Conservation (phyloP, 2,797 vertebrate species). For the Notolepis coatsorum region DNA sequence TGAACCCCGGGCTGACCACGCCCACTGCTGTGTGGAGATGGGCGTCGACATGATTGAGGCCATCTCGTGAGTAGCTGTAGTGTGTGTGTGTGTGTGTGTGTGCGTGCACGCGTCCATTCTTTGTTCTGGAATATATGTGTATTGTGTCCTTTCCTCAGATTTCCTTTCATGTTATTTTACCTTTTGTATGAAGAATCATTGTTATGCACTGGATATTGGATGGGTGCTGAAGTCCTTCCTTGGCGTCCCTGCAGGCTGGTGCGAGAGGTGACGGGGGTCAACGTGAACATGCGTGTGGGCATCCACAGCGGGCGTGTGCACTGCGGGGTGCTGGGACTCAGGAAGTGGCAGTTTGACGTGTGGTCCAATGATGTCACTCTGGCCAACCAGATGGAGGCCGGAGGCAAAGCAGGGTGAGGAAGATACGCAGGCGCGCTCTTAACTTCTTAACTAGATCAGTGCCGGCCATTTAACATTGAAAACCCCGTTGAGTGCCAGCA, state of each 20-base stretch:
- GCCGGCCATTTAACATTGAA: too few species aligned
- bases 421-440: background rate
- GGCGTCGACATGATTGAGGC: conserved; percentile 98
- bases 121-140: background rate
- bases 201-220: too few species aligned
- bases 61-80: conserved; percentile 88
- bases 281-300: conserved; percentile 98
- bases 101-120: background rate
- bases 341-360: conserved; percentile 98
- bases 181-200: background rate
- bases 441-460: too few species aligned
- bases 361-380: conserved; percentile 98
- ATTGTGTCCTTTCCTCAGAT: background rate
- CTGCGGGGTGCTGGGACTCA: conserved; percentile 94
- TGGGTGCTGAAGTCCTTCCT: too few species aligned
- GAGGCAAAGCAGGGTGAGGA: conserved; percentile 94
- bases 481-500: too few species aligned
- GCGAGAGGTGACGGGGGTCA: conserved; percentile 95
- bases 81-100: conserved; percentile 9
- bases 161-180: background rate
- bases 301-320: conserved; percentile 97
- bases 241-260: conserved; percentile 84
- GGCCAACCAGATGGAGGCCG: conserved; percentile 96
- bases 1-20: conserved; percentile 93
- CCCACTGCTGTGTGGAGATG: conserved; percentile 98